Conservation (phyloP, 2,888 invertebrate genomes). For the Euzophera pinguis region DNA sequence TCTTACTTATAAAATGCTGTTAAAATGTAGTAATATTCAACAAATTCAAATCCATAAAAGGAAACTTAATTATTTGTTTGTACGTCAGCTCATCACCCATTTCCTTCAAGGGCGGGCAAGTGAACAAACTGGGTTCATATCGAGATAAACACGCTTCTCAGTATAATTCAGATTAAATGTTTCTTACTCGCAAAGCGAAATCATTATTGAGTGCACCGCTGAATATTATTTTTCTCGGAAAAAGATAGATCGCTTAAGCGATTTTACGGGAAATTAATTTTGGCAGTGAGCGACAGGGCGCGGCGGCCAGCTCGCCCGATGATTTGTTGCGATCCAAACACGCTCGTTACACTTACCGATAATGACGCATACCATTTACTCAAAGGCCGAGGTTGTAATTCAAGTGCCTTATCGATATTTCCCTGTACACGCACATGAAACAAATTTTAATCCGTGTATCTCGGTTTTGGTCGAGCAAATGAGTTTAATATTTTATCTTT, state of each 20-base stretch:
- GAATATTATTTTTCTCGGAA: conserved; percentile 71
- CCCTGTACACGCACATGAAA: conserved; percentile 43
- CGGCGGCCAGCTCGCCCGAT: conserved; percentile 44
- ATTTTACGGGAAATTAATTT: conserved; percentile 77
- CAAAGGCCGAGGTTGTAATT: conserved; percentile 55
- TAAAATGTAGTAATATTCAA: not conserved
- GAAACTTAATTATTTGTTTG: conserved; percentile 67
- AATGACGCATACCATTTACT: conserved; percentile 69
- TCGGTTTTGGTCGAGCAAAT: conserved; percentile 16
- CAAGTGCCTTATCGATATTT: conserved; percentile 52
- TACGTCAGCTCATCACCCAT: conserved; percentile 40
- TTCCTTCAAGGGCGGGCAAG: conserved; percentile 46
- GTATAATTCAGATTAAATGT: conserved; percentile 58
- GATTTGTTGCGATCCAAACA: conserved; percentile 63
- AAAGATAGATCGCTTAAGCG: conserved; percentile 72
- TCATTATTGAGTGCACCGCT: conserved; percentile 52
- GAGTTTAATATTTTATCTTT: conserved; percentile 17
- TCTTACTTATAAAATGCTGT: not conserved
- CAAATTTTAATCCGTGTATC: conserved; percentile 35
- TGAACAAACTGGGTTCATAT: conserved; percentile 47
- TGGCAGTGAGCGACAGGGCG: conserved; percentile 69
- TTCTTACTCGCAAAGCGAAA: conserved; percentile 47
- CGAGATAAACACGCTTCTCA: conserved; percentile 52
- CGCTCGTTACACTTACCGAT: conserved; percentile 61
- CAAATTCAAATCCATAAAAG: conserved; percentile 42